Percentiles rank a stretch among this genome's conserved stretches.
Conservation (phyloP, 2,113 vertebrate species). For the Shinisaurus crocodilurus region DNA sequence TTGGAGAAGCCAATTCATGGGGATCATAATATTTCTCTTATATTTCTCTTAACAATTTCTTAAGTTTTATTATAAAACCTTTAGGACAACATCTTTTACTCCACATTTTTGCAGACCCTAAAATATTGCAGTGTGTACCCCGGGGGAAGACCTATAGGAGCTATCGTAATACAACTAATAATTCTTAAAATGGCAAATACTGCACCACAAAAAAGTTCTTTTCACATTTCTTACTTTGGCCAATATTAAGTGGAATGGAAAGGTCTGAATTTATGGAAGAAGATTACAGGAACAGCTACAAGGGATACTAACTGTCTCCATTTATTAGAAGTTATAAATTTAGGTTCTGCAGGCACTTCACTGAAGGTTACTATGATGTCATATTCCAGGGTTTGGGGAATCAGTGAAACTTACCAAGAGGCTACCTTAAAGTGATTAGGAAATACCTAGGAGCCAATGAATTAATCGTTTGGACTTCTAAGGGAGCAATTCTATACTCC, state of each 20-base stretch:
- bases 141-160: not conserved
- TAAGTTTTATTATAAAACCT: not conserved
- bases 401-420: slow-evolving; percentile 1
- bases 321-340: slow-evolving; percentile 42
- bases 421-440: not conserved
- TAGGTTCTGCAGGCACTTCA: not conserved
- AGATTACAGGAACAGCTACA: not conserved
- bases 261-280: not conserved
- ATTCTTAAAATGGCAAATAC: slow-evolving; percentile 3
- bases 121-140: not conserved
- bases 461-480: not conserved
- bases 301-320: slow-evolving; percentile 11
- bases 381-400: not conserved
- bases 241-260: not conserved
- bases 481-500: not conserved
- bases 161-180: slow-evolving; percentile 12
- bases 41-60: not conserved
- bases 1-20: not conserved
- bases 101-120: not conserved
- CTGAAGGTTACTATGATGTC: not conserved
- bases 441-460: not conserved
- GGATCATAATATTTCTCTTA: not conserved
- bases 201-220: not conserved
- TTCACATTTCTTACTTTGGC: not conserved
- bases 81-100: not conserved